Base-by-base conservation (phyloP, 1,140 invertebrate genomes). In the Brachionus angularis region DNA sequence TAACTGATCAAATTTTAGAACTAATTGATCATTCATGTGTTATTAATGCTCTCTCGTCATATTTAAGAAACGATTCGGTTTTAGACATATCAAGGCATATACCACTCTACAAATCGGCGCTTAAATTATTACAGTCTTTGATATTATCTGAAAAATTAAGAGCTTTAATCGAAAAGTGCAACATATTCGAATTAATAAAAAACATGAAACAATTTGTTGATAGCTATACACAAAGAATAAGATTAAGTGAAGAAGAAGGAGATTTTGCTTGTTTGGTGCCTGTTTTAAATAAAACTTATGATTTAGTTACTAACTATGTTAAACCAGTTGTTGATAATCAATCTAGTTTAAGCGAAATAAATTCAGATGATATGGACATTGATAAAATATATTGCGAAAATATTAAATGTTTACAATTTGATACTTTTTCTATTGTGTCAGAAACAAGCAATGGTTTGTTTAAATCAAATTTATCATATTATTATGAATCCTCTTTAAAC, bases 21-120 rank as follows among this genome's bases (percentile, higher is more conserved):
- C 81, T 93, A 8, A 77, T 95, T 0, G 85, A 87, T 25, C 85
- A 88, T 75, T 93, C 91, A 25, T 91, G 90, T 75, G 83, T 96
- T 1, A 84, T 94, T 39, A 88, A 90, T 18, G 91, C 90, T 10
- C 85, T 96, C 5, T 90, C 89, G 71, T 93, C 91, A 0, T 95
- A 96, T 76, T 84, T 96, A 25, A 85, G 91, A 74, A 96, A 96
- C 77, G 93, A 96, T 80, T 95, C 92, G 82, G 91, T 95, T 53
- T 80, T 96, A 76, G 93, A 96, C 79, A 93, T 96, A 89, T 91
- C 92, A 5, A 85, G 91, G 10, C 91, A 95, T 80, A 91, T 94
- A 78, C 91, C 91, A 5, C 83, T 95, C 47, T 95, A 95, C 81
- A 85, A 89, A 77, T 87, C 90, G 29, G 86, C 93, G 71, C 80